Evolutionary conservation across 2,113 vertebrate genomes (phyloP), one percentile per base, ranked within the genome.

Genomic region (Chaetops frenatus): DNA sequence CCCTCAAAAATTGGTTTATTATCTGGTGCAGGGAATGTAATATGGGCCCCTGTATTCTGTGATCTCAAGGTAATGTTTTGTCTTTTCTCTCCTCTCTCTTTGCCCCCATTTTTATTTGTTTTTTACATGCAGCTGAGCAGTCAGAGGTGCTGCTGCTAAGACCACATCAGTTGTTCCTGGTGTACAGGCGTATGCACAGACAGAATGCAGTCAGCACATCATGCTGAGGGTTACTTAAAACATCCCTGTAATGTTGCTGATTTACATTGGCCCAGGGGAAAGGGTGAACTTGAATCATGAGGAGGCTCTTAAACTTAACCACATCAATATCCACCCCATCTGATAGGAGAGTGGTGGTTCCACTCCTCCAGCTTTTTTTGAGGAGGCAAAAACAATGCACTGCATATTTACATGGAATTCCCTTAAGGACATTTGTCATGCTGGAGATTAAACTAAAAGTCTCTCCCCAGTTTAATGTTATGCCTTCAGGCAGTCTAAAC

Each of bases 351-450:
- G 73, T 64, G 82, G 51, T 88, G 65, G 73, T 88, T 92, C 62
- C 36, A 60, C 81, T 85, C 57, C 53, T 90, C 54, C 58, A 57
- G 91, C 70, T 93, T 90, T 81, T 81, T 91, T 64, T 72, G 51
- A 89, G 86, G 65, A 91, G 85, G 50, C 81, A 86, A 86, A 94
- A 96, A 56, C 91, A 95, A 94, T 87, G n/a, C 29, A 6, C 38
- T 88, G 90, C 69, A 73, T 95, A 97, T 96, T 96, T 96, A 91
- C 95, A 95, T 88, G 85, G 95, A 95, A 97, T 95, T 92, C 95
- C 95, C 97, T 94, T 89, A 96, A 97, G 96, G 96, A 94, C 48
- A 95, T 96, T 92, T 94, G 97, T 97, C 96, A 96, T 95, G 94
- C 86, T 79, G 79, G 72, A 97, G 96, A 96, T 97, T 94, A 96